Conservation (phyloP, 2,797 vertebrate genomes). For the Pteronotus mesoamericanus region DNA sequence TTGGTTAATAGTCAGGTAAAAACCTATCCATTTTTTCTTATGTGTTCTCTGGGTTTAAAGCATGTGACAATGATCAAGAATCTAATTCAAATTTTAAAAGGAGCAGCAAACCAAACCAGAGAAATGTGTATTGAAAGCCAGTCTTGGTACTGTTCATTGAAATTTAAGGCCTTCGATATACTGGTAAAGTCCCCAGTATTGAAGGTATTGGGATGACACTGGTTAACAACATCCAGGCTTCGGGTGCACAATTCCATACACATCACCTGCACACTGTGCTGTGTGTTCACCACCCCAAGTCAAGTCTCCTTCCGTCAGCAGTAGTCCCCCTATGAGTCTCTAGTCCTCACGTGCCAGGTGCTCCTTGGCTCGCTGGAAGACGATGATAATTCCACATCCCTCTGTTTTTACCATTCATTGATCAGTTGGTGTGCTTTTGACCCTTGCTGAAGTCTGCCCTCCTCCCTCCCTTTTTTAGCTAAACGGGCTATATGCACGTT, state of each 20-base stretch:
- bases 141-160: neutral
- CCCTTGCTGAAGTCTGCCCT: neutral
- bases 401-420: neutral
- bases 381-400: no score
- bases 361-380: neutral
- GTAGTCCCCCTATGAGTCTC: neutral
- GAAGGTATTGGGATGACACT: no score
- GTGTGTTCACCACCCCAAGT: no score
- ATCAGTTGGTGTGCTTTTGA: neutral
- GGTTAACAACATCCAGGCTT: neutral
- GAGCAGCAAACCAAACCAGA: neutral
- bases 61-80: neutral
- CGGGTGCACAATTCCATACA: neutral
- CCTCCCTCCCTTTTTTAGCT: neutral
- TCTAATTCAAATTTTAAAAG: neutral
- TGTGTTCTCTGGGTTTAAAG: neutral
- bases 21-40: neutral
- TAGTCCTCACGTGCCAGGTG: neutral
- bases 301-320: neutral
- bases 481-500: neutral
- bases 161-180: neutral
- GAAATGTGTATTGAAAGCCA: neutral
- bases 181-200: neutral
- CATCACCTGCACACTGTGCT: neutral
- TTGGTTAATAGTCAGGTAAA: neutral